Percentiles rank a stretch among this genome's conserved stretches.
These are phyloP conservation scores for Pantherophis alleghaniensis DNA, from an alignment of 2,797 vertebrate species.

Conservation along the genomic window DNA sequence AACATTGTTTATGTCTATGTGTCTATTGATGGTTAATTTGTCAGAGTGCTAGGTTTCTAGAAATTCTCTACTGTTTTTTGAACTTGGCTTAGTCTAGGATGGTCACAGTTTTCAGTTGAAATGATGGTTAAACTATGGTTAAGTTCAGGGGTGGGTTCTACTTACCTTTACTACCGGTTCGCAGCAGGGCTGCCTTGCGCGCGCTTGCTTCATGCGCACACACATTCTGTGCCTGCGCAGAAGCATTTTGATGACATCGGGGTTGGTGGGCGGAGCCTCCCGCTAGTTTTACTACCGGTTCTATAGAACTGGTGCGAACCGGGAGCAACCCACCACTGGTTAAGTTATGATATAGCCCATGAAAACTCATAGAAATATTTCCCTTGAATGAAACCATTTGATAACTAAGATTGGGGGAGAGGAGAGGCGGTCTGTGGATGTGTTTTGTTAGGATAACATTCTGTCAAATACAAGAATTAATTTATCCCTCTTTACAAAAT, in stretches of 20 bases:
- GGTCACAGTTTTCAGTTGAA: background rate
- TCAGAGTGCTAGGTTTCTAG: background rate
- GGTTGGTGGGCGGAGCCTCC: too few species aligned
- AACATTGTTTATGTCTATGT: background rate
- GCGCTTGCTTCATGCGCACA: accelerated
- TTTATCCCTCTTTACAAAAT: background rate
- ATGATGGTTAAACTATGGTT: background rate
- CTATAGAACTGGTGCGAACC: too few species aligned
- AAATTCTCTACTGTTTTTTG: background rate
- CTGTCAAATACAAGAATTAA: background rate
- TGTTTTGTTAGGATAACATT: background rate
- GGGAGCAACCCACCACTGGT: background rate
- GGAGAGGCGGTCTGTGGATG: background rate
- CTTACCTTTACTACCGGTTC: too few species aligned
- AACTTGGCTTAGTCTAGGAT: background rate
- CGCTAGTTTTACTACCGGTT: too few species aligned
- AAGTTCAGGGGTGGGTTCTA: background rate
- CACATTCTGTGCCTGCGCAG: too few species aligned
- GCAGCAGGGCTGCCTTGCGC: too few species aligned
- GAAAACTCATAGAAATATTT: background rate
- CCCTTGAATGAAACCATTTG: background rate
- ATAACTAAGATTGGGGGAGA: background rate
- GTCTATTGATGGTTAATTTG: background rate
- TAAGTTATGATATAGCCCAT: background rate
- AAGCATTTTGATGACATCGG: too few species aligned